Evolutionary conservation across 1,140 invertebrate genomes (phyloP), one percentile per base, ranked within the genome.

Genomic region (Papilio helenus): DNA sequence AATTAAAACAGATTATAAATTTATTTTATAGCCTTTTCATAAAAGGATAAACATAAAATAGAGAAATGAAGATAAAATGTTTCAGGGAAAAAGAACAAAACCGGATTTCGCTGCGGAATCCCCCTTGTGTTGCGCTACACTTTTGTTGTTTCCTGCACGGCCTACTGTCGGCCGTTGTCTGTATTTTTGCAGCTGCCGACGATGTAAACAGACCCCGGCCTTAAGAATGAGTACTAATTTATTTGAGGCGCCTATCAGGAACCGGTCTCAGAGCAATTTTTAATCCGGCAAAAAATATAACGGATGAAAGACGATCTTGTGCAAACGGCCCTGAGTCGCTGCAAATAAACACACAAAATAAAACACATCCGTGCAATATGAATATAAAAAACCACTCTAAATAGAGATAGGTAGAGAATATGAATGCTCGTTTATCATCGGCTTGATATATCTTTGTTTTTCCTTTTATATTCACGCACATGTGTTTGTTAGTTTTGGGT

Each of bases 291-390:
- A 89, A 89, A 87, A 86, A 89, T 87, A 89, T 88, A 87, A 90
- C 88, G 90, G 92, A 91, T 92, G 87, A 91, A 88, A 92, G 89
- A 89, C 91, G 88, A 88, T 92, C 89, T 88, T 29, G 61, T 34
- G 61, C 26, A 68, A 68, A 68, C 26, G 20, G 58, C 58, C 20
- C 10, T 14, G 7, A 61, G 23, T 23, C 5, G 9, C 58, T 61
- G 58, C 58, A 61, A 61, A 26, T 61, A 23, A 61, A 61, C 58
- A 61, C 12, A 61, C 12, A 61, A 26, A 61, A 61, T 61, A 61
- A 61, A 61, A 61, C 58, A 61, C 58, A 23, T 61, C 23, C 58
- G 58, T 26, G 58, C 58, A 61, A 61, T 61, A 61, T 61, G 58
- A 61, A 61, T 61, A 61, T 26, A 61, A 61, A 61, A 61, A 61